Evolutionary conservation across 2,888 invertebrate genomes (phyloP), one percentile per base, ranked within the genome.

Genomic region (Silvanus unidentatus): DNA sequence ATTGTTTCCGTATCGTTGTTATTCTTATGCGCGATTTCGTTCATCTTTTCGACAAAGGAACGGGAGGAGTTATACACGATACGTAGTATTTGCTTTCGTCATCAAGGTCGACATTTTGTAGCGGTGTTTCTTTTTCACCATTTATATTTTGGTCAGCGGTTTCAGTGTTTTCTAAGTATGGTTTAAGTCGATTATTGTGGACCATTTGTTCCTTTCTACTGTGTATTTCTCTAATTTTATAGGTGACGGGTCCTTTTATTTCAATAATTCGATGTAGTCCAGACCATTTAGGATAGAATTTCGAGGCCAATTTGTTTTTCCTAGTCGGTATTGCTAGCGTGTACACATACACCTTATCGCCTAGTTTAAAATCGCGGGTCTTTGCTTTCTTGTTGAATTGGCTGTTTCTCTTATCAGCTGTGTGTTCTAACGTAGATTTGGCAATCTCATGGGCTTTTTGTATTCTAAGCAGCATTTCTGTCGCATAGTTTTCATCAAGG

Each of bases 401-500:
- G 2, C 15, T 13, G 9, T 40, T 29, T 16, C 22, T 10, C 16
- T 35, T 46, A n/a, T 50, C 40, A 15, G 44, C 47, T 12, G 9
- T 27, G 10, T 13, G 13, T 39, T 29, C 12, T n/a, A 29, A 12
- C n/a, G 14, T 2, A 39, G 4, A 3, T n/a, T 6, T 37, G 2
- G 37, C 16, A 6, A 15, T 37, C 3, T 37, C 37, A 8, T 36
- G 39, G 5, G 44, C 48, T 9, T n/a, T 27, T 1, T 38, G 16
- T 15, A 44, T 11, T 30, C 44, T 29, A 12, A 16, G 4, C 9
- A 40, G 9, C 11, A 44, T 16, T 22, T 44, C 44, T 4, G 30
- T 8, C 2, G 37, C 45, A 43, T 53, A 53, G 45, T 53, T 52
- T 0, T 41, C 42, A 15, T 38, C 40, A 48, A 36, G 43, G 55